Evolutionary conservation across 2,888 invertebrate species (phyloP), one percentile per base, ranked within the genome.

Genomic region (Conus canariensis): DNA sequence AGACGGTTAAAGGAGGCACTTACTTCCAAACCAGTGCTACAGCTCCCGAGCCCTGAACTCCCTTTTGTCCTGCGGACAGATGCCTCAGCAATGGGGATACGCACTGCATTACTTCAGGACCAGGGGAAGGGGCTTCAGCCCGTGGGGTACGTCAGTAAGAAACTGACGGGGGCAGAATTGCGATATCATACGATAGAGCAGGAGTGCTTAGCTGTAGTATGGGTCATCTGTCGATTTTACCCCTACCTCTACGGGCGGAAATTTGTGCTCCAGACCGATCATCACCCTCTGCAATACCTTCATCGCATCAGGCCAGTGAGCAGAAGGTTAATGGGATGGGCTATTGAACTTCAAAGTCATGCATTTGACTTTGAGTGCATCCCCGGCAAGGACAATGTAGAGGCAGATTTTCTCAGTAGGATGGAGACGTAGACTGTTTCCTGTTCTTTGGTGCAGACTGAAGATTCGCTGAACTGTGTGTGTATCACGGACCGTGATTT

Each of bases 261-360:
- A 9, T 77, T 77, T 6, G 9, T 7, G 14, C 25, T 77, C 10
- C 25, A 77, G 30, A 12, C 25, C 14, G 77, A 77, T 25, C 77
- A 77, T 16, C 9, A 77, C 16, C 77, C 77, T 3, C 14, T 77
- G 25, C 77, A 77, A 25, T 77, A 77, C 25, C 16, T 77, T n/a
- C 25, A 77, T n/a, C n/a, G 77, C 10, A 25, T 77, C 7, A n/a
- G 77, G 7, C 77, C 77, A 25, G 77, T 77, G 9, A 77, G 77
- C 14, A 7, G 77, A 8, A n/a, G 77, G 25, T 16, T 77, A 8
- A 90, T 82, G 87, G 86, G 64, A 8, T 88, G 85, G 80, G 88
- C 74, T 7, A 22, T 70, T 12, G 70, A 70, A 19, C 70, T 70
- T 14, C 8, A 70, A 64, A 64, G 60, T 64, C 12, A 14, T 0